These are phyloP conservation scores for Nerophis lumbriciformis DNA, from an alignment of 2,113 vertebrate species.

Conservation along the genomic window DNA sequence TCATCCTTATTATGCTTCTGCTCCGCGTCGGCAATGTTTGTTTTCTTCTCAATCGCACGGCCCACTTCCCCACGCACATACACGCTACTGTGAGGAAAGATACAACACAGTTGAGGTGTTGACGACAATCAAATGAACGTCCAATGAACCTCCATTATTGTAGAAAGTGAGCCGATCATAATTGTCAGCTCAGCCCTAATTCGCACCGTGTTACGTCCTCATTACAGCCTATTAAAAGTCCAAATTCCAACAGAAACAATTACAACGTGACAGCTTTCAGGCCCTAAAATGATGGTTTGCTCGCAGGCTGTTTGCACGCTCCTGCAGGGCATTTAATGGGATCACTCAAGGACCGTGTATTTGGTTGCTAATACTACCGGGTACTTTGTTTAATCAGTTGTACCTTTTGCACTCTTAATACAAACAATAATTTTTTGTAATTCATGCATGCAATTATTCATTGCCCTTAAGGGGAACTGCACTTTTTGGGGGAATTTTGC, in stretches of 20 bases:
- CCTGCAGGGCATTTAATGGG: background rate
- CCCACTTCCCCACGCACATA: no score
- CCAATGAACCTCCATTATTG: background rate
- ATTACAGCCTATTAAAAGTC: background rate
- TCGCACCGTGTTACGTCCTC: background rate
- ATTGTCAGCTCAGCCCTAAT: background rate
- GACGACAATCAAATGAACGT: background rate
- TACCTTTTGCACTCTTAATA: no score
- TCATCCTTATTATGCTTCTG: background rate
- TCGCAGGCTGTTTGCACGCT: background rate
- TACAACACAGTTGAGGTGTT: background rate
- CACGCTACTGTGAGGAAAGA: background rate
- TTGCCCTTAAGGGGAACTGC: background rate
- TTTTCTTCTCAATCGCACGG: background rate
- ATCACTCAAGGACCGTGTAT: no score
- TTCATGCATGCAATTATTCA: background rate
- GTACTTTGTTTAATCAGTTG: no score
- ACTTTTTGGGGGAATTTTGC: no score
- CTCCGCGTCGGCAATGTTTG: background rate
- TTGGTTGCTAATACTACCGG: no score
- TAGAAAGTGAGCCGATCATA: background rate
- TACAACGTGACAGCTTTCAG: background rate
- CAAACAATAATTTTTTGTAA: background rate
- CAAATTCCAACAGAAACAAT: slow-evolving; percentile 1
- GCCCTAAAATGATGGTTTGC: background rate